Base-by-base conservation (phyloP, 1,140 invertebrate genomes). In the Asbolus verrucosus region DNA sequence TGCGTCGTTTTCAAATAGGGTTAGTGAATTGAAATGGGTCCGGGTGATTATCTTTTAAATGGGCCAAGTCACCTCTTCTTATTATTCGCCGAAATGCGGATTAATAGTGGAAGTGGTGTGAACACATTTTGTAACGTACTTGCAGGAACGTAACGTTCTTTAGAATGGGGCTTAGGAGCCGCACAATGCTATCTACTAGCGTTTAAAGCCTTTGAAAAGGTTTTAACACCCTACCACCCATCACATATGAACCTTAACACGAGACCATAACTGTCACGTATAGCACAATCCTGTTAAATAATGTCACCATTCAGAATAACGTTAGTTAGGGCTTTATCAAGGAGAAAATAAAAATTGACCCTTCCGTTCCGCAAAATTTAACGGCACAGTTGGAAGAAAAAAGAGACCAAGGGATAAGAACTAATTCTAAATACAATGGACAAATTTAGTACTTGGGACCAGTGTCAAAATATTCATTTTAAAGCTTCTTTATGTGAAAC, bases 181-280 rank as follows among this genome's bases (percentile, higher is more conserved):
- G 21, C 65, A 67, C 30, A 67, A 67, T 67, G 43, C 65, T 54
- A 67, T 67, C 65, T 54, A 33, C 14, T 33, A n/a, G 43, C 9
- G 65, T 8, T 54, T 67, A 67, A 67, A 67, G 30, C 65, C 43
- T 30, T 67, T 67, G 21, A 31, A 67, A 67, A 59, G 65, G 65
- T 59, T 67, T 67, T 50, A 54, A 50, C 65, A 66, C 39, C 21
- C 60, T 38, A 16, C 33, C 41, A 46, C 14, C 41, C 9, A 46
- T 46, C 41, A 46, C 16, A 46, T 46, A 46, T 46, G 41, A 46
- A 46, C 41, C 41, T 19, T 46, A 46, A 46, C 41, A 46, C 18
- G 9, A 46, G 41, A 9, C 14, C 36, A 15, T 60, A 60, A 60
- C 59, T 31, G 59, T 62, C 59, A 13, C 21, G 30, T 19, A 38